These are phyloP conservation scores for Dexiosoma caninum DNA, from an alignment of 2,888 invertebrate species.

Conservation along the genomic window DNA sequence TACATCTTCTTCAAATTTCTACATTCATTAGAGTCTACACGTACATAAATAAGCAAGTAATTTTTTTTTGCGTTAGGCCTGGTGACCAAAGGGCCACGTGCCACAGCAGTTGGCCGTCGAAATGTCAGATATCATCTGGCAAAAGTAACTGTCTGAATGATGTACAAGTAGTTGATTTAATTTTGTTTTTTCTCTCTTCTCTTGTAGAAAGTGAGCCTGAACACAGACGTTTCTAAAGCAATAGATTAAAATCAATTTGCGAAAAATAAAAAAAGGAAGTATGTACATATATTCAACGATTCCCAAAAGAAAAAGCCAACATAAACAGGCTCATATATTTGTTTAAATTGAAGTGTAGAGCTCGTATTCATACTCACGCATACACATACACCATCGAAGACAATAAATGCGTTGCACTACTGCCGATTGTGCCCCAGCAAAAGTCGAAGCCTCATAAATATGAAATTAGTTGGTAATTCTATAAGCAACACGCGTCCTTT, in stretches of 20 bases:
- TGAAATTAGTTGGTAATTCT: constrained; percentile 77
- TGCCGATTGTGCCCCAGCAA: constrained; percentile 37
- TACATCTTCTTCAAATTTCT: constrained; percentile 53
- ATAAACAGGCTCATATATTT: constrained; percentile 8
- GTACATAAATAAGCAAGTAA: too few relatives aligned
- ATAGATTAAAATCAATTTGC: constrained; percentile 61
- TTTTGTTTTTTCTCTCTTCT: constrained; percentile 29
- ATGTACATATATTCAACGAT: constrained; percentile 23
- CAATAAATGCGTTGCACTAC: not conserved
- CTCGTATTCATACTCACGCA: not conserved
- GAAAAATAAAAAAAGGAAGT: not conserved
- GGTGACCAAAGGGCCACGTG: constrained; percentile 57
- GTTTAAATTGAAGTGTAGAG: constrained; percentile 28
- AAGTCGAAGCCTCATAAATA: constrained; percentile 75
- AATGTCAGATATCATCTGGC: constrained; percentile 62
- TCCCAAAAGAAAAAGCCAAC: constrained; percentile 11
- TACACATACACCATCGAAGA: not conserved
- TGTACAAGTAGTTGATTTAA: constrained; percentile 21
- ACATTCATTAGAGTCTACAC: constrained; percentile 12
- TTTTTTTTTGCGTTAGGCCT: constrained; percentile 21
- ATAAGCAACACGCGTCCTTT: constrained; percentile 76
- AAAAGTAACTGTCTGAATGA: constrained; percentile 21
- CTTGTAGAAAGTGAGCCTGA: constrained; percentile 16
- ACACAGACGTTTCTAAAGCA: constrained; percentile 39
- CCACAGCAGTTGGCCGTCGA: constrained; percentile 54